These are phyloP conservation scores for Scolopax bukidnonensis DNA, from an alignment of 2,797 vertebrate species.

Conservation along the genomic window DNA sequence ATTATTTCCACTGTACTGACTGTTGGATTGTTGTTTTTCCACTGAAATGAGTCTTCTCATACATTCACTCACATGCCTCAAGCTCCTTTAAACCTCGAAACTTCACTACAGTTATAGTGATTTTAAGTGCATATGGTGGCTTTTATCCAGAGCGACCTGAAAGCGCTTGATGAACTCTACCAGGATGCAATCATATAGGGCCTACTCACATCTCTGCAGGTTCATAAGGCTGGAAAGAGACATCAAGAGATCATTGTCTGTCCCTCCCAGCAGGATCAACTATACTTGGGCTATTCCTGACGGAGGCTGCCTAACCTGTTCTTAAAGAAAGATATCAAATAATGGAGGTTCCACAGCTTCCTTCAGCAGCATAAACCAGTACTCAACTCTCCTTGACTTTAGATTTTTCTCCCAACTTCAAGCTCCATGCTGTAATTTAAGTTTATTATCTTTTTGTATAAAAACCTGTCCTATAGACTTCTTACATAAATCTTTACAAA, in stretches of 20 bases:
- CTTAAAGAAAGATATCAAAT: not conserved
- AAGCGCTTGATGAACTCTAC: not conserved
- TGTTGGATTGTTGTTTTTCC: not conserved
- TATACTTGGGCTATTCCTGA: not conserved
- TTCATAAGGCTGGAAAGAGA: not conserved
- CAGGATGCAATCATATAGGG: not conserved
- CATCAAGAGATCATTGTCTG: not conserved
- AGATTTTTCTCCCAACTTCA: not conserved
- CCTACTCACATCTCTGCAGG: not conserved
- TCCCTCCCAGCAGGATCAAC: not conserved
- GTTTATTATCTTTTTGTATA: not conserved
- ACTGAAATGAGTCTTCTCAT: not conserved
- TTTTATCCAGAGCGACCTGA: not conserved
- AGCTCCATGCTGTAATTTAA: not conserved
- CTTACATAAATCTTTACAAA: not conserved
- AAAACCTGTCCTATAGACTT: not conserved
- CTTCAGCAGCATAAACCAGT: not conserved
- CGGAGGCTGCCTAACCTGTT: not conserved
- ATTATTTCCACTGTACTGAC: not conserved
- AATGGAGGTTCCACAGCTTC: not conserved
- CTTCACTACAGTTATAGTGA: not conserved
- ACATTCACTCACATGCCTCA: not conserved
- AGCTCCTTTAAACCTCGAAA: not conserved
- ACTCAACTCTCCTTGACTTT: not conserved
- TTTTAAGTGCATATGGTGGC: not conserved